These are phyloP conservation scores for Corythaeola cristata DNA, from an alignment of 2,113 vertebrate species.

Conservation along the genomic window DNA sequence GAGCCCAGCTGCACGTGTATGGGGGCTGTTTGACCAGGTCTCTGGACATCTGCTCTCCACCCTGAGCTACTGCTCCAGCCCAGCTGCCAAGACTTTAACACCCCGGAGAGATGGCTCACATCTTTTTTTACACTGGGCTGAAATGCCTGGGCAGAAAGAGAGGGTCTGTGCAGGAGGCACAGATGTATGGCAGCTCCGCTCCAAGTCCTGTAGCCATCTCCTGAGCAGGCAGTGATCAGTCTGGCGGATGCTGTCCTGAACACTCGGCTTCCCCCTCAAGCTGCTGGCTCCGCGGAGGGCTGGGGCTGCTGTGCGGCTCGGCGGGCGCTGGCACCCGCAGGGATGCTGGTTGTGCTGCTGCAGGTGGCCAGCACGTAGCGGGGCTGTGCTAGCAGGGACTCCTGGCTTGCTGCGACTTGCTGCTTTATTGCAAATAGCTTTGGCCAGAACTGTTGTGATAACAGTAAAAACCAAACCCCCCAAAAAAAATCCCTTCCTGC, in stretches of 20 bases:
- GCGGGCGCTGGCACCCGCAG: accelerated
- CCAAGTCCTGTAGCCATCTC: background rate
- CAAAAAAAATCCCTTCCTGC: background rate
- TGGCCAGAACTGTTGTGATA: background rate
- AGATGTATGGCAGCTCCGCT: background rate
- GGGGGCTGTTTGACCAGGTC: background rate
- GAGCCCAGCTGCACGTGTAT: background rate
- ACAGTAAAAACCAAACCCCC: background rate
- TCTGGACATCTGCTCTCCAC: background rate
- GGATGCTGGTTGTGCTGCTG: background rate
- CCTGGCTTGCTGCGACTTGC: background rate
- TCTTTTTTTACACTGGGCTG: background rate
- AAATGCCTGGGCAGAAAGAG: background rate
- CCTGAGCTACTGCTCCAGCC: background rate
- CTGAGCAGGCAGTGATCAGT: background rate
- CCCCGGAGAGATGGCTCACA: background rate
- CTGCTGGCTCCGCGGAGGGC: background rate
- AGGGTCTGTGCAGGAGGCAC: background rate
- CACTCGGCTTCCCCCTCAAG: accelerated
- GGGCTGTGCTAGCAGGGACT: background rate
- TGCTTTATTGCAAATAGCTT: conserved; percentile 11
- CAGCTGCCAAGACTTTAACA: background rate
- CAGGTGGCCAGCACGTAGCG: background rate
- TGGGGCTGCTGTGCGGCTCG: accelerated
- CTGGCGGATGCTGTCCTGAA: background rate